phyloP scores from a whole-genome alignment of 2,113 vertebrate genomes.

The Holacanthus passer region DNA sequence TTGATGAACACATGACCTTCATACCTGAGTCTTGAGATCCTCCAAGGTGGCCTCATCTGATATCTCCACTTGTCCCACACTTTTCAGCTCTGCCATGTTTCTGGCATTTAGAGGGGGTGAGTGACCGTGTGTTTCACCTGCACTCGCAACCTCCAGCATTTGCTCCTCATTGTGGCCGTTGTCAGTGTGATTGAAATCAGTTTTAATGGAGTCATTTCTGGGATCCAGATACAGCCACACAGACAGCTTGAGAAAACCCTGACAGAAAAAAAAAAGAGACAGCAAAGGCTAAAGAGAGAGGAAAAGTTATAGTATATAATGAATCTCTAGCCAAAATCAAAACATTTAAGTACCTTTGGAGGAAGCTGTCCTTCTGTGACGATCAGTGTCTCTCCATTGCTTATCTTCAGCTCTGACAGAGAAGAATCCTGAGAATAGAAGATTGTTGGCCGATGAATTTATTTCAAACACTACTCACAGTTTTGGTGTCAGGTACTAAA shows the following conservation, averaged over 20 bases:
- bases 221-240: conserved; percentile 86
- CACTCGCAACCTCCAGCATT: conserved; percentile 40
- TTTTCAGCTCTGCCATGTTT: conserved; percentile 73
- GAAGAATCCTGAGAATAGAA: conserved; percentile 84
- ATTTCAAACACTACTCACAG: background rate
- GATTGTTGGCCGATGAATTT: background rate
- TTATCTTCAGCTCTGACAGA: conserved; percentile 88
- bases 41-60: conserved; percentile 88
- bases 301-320: background rate
- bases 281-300: conserved; percentile 63
- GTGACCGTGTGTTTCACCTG: conserved; percentile 68
- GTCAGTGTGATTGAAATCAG: conserved; percentile 57
- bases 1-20: background rate
- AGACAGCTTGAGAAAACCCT: conserved; percentile 92
- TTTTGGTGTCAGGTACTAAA: background rate
- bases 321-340: background rate
- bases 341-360: conserved; percentile 83
- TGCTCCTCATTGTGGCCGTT: conserved; percentile 61
- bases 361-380: conserved; percentile 90
- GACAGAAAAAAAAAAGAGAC: conserved; percentile 27
- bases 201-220: conserved; percentile 12
- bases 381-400: conserved; percentile 91
- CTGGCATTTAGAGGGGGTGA: conserved; percentile 51
- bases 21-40: conserved; percentile 93
- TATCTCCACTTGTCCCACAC: conserved; percentile 88